Evolutionary conservation across 1,140 invertebrate species (phyloP).

Genomic region (Ptiloglossa arizonensis): DNA sequence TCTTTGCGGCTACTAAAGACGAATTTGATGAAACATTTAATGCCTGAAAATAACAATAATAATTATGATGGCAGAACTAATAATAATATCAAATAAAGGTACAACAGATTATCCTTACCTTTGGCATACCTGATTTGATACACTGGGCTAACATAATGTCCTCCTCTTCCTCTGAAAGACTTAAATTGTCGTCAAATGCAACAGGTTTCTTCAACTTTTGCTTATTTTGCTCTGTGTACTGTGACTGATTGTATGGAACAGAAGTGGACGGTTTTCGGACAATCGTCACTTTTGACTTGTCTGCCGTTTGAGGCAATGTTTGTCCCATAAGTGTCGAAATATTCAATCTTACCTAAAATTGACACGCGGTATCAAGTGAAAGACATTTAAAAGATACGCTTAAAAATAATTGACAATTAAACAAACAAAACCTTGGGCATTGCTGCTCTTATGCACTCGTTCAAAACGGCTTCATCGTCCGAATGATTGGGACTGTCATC

Average conservation of each 20-base stretch:
- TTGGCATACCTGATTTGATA: constrained; percentile 76
- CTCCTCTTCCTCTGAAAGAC: constrained; percentile 74
- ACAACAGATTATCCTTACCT: constrained; percentile 60
- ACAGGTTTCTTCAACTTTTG: constrained; percentile 36
- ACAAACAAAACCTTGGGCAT: constrained; percentile 69
- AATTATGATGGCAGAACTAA: no score
- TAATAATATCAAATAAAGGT: no score
- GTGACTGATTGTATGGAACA: constrained; percentile 21
- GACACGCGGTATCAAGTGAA: not conserved
- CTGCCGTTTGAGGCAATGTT: constrained; percentile 18
- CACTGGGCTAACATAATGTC: constrained; percentile 76
- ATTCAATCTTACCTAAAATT: not conserved
- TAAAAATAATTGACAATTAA: not conserved
- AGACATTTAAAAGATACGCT: no score
- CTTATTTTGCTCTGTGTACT: constrained; percentile 19
- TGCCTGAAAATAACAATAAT: constrained; percentile 4
- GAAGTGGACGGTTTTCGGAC: not conserved
- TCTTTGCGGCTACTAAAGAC: not conserved
- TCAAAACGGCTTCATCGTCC: constrained; percentile 73
- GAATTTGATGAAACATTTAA: constrained; percentile 31
- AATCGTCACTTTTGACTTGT: constrained; percentile 19
- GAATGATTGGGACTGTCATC: constrained; percentile 74
- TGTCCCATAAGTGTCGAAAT: constrained; percentile 32
- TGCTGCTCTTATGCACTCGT: constrained; percentile 73
- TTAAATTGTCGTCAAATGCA: constrained; percentile 65